These are phyloP conservation scores for Halesus radiatus DNA, from an alignment of 1,140 invertebrate genomes.

Conservation along the genomic window DNA sequence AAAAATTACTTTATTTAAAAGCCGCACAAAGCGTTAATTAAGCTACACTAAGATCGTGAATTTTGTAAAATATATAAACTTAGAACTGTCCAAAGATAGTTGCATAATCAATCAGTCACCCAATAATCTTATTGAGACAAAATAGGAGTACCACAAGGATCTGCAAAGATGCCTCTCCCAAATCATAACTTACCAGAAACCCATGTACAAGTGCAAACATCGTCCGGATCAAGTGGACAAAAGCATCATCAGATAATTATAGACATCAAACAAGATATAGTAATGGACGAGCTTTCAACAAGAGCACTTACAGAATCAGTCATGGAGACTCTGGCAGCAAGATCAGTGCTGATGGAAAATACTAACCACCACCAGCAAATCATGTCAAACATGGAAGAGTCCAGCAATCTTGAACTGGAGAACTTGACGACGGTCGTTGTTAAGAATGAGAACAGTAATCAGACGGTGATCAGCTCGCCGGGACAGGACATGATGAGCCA, in stretches of 20 bases:
- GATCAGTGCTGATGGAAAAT: slow-evolving; percentile 68
- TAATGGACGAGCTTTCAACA: slow-evolving; percentile 68
- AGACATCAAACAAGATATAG: slow-evolving; percentile 70
- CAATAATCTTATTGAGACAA: too few species aligned
- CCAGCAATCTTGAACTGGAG: slow-evolving; percentile 64
- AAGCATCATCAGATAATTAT: slow-evolving; percentile 70
- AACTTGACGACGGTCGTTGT: slow-evolving; percentile 68
- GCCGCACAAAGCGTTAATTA: slow-evolving; percentile 4
- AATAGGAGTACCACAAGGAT: background rate
- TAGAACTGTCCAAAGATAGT: too few species aligned
- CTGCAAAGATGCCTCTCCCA: slow-evolving; percentile 58
- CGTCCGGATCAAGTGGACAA: slow-evolving; percentile 61
- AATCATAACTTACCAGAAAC: slow-evolving; percentile 63
- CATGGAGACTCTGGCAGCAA: slow-evolving; percentile 68
- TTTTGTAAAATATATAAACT: too few species aligned
- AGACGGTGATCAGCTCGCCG: slow-evolving; percentile 29
- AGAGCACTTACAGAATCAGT: slow-evolving; percentile 67
- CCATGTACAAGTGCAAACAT: slow-evolving; percentile 64
- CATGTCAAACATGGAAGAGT: slow-evolving; percentile 57
- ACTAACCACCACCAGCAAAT: slow-evolving; percentile 58
- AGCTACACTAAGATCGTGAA: too few species aligned
- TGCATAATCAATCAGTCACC: too few species aligned
- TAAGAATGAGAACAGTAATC: slow-evolving; percentile 65
- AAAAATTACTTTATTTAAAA: background rate
- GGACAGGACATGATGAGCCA: slow-evolving; percentile 38